phyloP scores from a whole-genome alignment of 2,113 vertebrate species.

The Micromys minutus region DNA sequence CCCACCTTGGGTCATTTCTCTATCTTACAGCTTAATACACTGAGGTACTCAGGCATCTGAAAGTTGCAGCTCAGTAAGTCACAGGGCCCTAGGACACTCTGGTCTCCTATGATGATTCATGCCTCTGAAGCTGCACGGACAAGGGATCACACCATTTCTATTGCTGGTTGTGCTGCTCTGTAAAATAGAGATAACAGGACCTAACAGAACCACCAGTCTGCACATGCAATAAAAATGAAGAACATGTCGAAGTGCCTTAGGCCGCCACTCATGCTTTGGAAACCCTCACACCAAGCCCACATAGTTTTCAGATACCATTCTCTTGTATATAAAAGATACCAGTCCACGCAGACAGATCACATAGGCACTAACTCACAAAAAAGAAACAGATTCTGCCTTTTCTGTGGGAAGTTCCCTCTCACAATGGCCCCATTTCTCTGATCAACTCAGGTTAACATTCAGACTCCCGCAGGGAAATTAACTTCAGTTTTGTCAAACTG shows the following conservation, averaged over 20 bases:
- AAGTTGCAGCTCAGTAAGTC: not conserved
- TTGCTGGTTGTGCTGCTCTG: not conserved
- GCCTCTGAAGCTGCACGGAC: constrained; percentile 28
- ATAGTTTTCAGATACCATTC: constrained; percentile 26
- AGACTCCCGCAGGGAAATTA: not conserved
- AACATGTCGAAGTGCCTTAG: not conserved
- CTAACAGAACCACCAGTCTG: not conserved
- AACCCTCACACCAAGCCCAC: not conserved
- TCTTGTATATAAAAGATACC: constrained; percentile 5
- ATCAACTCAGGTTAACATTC: constrained; percentile 7
- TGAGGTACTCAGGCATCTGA: constrained; percentile 13
- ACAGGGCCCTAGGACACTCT: not conserved
- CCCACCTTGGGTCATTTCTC: not conserved
- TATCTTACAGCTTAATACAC: not conserved
- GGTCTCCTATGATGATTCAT: not conserved
- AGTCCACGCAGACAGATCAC: not conserved
- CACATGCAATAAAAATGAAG: constrained; percentile 44
- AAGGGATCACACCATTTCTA: not conserved
- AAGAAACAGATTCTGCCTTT: not conserved
- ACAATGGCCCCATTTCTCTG: not conserved
- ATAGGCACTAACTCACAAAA: constrained; percentile 15
- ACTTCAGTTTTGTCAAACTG: constrained; percentile 13
- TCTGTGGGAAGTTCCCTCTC: not conserved
- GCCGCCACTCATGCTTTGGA: not conserved
- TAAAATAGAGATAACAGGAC: constrained; percentile 43